These are phyloP conservation scores for Chlorocebus sabaeus DNA, from an alignment of 2,113 vertebrate species.

Conservation along the genomic window DNA sequence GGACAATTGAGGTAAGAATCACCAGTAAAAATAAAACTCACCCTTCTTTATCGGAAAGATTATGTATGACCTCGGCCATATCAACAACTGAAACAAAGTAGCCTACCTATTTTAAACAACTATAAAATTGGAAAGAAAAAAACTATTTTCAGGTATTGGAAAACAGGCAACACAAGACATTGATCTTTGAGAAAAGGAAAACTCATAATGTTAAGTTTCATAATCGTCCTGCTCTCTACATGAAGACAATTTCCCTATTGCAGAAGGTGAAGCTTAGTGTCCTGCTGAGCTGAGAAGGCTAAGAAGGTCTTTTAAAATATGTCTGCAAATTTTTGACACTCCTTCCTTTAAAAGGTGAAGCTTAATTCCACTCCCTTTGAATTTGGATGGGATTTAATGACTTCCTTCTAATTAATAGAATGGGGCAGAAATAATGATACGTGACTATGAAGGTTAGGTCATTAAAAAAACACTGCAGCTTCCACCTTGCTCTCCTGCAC, in stretches of 20 bases:
- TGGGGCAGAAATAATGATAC: background rate
- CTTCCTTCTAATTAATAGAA: background rate
- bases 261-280: background rate
- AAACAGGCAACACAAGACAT: background rate
- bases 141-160: background rate
- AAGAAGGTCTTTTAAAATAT: background rate
- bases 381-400: background rate
- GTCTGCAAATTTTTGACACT: background rate
- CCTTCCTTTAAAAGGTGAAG: background rate
- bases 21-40: slow-evolving; percentile 43
- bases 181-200: background rate
- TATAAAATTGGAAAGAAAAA: background rate
- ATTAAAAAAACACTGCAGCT: background rate
- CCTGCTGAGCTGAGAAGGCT: background rate
- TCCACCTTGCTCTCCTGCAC: background rate
- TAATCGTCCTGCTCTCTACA: background rate
- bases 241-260: background rate
- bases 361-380: slow-evolving; percentile 12
- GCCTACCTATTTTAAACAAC: background rate
- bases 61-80: background rate
- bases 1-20: background rate
- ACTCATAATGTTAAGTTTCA: background rate
- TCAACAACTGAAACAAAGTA: background rate
- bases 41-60: background rate
- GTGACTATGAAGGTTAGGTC: background rate